Base-by-base conservation (phyloP, 2,888 invertebrate species). In the Limnephilus marmoratus region DNA sequence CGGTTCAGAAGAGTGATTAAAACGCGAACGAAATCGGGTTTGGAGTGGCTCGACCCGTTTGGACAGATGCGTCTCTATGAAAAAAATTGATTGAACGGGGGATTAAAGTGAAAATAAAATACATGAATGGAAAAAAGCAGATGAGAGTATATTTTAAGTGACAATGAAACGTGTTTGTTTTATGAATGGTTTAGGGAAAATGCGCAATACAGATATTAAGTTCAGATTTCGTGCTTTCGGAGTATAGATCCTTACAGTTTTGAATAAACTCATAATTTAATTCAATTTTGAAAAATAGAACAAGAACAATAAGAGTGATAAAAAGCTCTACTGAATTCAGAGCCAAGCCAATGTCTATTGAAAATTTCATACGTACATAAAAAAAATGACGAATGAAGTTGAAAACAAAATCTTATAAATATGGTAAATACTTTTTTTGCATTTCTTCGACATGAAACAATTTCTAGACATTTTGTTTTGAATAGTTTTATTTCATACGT, bases 1-100 rank as follows among this genome's bases (percentile, higher is more conserved):
- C 41, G 86, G 49, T 13, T 68, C 68, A 15, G 24, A 45, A 88
- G 88, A 68, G 88, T 88, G 88, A 88, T 88, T 88, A 88, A 88
- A 88, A 88, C 18, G 1, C 31, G 80, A 37, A 88, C 68, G 37
- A 80, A 88, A 88, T 88, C 88, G 37, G 53, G 88, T 88, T 88
- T 88, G 31, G 24, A 80, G 68, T 68, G 80, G 80, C 37, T 86
- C 53, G 49, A 53, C 53, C 80, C 68, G 41, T 29, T 15, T 68
- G 90, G 82, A 45, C 81, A 90, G 90, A 90, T 81, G 90, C 88
- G 68, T 18, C 34, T 18, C 68, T 24, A 68, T 68, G 9, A n/a
- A 68, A 68, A 82, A 34, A 82, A 34, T 13, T 13, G 82, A 82
- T 34, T 82, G 82, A 34, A 82, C 82, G 34, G 31, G 31, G 13